A percentile compares a stretch with the other conserved stretches of the same genome.
These are phyloP conservation scores for Epizoanthus scotinus DNA, from an alignment of 92 coral and sea anemone genomes.

Conservation along the genomic window DNA sequence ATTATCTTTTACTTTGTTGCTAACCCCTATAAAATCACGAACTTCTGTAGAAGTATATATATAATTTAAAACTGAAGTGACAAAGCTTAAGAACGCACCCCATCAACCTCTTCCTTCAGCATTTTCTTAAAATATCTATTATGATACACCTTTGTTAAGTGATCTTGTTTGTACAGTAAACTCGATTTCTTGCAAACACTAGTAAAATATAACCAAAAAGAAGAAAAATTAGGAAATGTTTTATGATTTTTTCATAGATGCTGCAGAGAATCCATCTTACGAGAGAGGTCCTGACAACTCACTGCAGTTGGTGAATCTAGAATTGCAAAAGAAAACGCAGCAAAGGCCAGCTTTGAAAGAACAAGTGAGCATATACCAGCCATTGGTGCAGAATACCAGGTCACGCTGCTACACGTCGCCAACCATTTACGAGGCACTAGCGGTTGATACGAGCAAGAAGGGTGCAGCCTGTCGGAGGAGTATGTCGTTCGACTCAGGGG, in stretches of 20 bases:
- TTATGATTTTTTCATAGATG: background rate
- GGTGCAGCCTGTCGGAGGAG: background rate
- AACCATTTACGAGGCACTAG: background rate
- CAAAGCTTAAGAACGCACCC: too few relatives aligned
- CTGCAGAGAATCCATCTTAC: conserved; percentile 8
- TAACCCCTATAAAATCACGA: too few relatives aligned
- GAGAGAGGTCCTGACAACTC: conserved; percentile 33
- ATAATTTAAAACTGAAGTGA: too few relatives aligned
- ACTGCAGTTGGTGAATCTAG: background rate
- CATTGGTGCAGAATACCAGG: conserved; percentile 23
- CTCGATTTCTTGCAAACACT: too few relatives aligned
- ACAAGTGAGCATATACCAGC: conserved; percentile 31
- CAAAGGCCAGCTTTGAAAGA: conserved; percentile 9
- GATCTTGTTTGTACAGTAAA: too few relatives aligned
- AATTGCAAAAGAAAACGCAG: background rate
- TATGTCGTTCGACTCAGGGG: conserved; percentile 2
- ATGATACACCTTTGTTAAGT: too few relatives aligned
- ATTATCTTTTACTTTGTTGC: too few relatives aligned
- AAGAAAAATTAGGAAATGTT: too few relatives aligned
- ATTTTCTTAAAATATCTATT: too few relatives aligned
- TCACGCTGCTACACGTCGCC: conserved; percentile 27
- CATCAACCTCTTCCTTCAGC: too few relatives aligned
- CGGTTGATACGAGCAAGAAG: background rate
- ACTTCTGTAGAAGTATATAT: too few relatives aligned
- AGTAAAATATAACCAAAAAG: too few relatives aligned